Conservation (phyloP, 2,113 vertebrate genomes). For the Columbina picui region DNA sequence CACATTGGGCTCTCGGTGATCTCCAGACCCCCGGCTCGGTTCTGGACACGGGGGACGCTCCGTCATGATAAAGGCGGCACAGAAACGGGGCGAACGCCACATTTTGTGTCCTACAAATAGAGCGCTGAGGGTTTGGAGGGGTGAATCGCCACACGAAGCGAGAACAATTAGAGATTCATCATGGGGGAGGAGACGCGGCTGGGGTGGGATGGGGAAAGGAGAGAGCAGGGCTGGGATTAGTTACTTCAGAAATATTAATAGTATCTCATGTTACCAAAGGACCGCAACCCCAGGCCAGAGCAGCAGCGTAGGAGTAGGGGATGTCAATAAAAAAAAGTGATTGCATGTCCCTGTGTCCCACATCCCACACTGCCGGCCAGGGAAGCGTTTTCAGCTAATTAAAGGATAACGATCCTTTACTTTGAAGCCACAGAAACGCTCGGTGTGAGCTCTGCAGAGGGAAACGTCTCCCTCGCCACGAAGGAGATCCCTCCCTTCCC, state of each 20-base stretch:
- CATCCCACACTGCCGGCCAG: not conserved
- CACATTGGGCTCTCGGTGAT: rapidly evolving
- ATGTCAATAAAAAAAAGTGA: not conserved
- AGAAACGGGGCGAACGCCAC: not conserved
- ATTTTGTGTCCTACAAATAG: not conserved
- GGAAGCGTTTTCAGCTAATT: not conserved
- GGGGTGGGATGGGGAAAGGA: not conserved
- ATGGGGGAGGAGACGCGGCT: not conserved
- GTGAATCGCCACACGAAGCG: not conserved
- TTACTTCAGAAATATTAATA: not conserved
- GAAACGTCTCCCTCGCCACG: not conserved
- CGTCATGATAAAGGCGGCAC: not conserved
- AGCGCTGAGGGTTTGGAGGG: not conserved
- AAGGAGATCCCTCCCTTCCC: not conserved
- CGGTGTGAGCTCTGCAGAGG: not conserved
- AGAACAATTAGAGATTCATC: not conserved
- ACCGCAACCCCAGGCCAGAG: not conserved
- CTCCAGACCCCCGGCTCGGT: not conserved
- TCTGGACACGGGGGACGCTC: rapidly evolving
- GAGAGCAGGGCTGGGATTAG: not conserved
- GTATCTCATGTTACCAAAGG: not conserved
- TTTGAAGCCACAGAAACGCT: not conserved
- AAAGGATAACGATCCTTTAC: not conserved
- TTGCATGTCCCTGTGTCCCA: not conserved
- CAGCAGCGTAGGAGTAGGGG: rapidly evolving